A percentile compares a stretch with the other conserved stretches of the same genome.
Conservation (phyloP, 1,140 invertebrate species). For the Drosophila pachea region DNA sequence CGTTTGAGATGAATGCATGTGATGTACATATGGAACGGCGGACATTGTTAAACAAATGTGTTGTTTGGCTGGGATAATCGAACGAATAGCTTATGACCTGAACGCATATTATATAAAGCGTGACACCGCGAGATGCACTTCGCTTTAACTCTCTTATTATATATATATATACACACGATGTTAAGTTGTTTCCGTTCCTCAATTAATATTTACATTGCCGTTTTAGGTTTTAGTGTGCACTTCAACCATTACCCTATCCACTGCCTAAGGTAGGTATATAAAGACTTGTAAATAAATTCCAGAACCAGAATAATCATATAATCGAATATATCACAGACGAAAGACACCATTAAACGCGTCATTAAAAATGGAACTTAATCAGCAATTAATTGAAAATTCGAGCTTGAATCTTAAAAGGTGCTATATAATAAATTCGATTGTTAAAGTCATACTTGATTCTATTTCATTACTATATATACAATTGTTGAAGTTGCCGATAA, state of each 20-base stretch:
- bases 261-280: neutral
- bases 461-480: neutral
- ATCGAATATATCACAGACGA: too few relatives aligned
- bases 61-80: neutral
- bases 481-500: conserved; percentile 4
- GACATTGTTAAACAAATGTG: conserved; percentile 36
- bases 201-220: conserved; percentile 8
- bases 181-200: conserved; percentile 4
- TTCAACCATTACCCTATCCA: conserved; percentile 16
- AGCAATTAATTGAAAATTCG: too few relatives aligned
- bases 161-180: conserved; percentile 13
- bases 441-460: too few relatives aligned
- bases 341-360: too few relatives aligned
- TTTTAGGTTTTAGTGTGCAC: conserved; percentile 14
- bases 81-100: conserved; percentile 20
- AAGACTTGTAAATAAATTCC: neutral
- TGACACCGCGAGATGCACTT: conserved; percentile 9
- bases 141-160: neutral
- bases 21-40: conserved; percentile 26
- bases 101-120: conserved; percentile 17
- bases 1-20: conserved; percentile 17
- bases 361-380: too few relatives aligned
- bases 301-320: neutral
- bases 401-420: too few relatives aligned
- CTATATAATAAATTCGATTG: too few relatives aligned